phyloP scores from a whole-genome alignment of 53 echinoderm and acorn worm species.

The Zoroaster sp. region DNA sequence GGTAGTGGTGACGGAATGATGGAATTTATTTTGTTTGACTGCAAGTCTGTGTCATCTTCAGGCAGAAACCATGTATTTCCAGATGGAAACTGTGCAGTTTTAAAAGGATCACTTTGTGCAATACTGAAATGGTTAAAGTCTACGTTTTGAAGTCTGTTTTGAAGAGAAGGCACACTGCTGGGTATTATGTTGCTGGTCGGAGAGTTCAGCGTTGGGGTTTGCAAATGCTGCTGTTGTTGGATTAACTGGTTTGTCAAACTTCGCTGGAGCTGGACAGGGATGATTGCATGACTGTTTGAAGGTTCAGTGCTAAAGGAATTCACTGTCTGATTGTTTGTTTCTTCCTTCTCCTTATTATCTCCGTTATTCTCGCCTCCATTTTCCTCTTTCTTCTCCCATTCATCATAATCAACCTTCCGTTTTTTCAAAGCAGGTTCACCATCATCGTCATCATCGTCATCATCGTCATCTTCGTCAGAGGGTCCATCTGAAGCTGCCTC shows the following conservation, averaged over 20 bases:
- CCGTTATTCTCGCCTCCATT: not conserved
- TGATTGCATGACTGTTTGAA: not conserved
- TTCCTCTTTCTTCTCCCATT: not conserved
- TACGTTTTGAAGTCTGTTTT: not conserved
- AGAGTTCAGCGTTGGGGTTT: not conserved
- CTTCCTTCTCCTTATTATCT: not conserved
- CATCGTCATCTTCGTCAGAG: slow-evolving; percentile 1
- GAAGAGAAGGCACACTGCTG: not conserved
- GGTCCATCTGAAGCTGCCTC: slow-evolving; percentile 12
- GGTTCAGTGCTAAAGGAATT: not conserved
- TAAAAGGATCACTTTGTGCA: not conserved
- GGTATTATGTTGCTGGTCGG: not conserved
- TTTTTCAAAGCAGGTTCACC: not conserved
- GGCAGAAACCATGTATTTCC: not conserved
- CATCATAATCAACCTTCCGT: slow-evolving; percentile 8
- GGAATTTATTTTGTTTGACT: not conserved
- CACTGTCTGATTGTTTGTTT: not conserved
- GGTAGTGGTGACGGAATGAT: not conserved
- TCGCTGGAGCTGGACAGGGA: not conserved
- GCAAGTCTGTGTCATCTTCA: not conserved
- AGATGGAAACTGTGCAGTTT: not conserved
- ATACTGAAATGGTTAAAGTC: not conserved
- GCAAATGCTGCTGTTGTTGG: not conserved
- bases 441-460: not conserved
- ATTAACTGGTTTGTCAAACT: not conserved